Evolutionary conservation across 2,113 vertebrate species (phyloP).

Genomic region (Urocynchramus pylzowi): DNA sequence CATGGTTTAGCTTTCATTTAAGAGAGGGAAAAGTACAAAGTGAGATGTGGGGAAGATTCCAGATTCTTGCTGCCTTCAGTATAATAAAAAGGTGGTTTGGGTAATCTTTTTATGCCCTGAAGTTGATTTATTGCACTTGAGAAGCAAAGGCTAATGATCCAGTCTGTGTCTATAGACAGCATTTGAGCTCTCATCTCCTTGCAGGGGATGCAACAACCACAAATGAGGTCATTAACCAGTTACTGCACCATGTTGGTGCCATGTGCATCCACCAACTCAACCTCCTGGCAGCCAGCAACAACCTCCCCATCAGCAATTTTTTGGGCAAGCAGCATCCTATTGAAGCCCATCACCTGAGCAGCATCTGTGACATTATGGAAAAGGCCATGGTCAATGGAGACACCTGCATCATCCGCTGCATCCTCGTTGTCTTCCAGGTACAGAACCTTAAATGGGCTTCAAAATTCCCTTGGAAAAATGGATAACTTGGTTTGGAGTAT

Average conservation of each 20-base stretch:
- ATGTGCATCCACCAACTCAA: slow-evolving; percentile 99
- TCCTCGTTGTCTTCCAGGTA: slow-evolving; percentile 97
- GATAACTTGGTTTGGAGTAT: background rate
- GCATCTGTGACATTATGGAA: slow-evolving; percentile 98
- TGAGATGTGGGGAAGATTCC: background rate
- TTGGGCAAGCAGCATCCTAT: slow-evolving; percentile 95
- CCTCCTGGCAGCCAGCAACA: slow-evolving; percentile 87
- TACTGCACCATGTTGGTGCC: slow-evolving; percentile 96
- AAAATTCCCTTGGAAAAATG: too few species aligned
- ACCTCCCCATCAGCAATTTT: slow-evolving; percentile 84
- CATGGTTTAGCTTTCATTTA: background rate
- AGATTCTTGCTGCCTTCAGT: background rate
- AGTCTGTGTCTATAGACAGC: background rate
- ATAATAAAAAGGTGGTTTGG: background rate
- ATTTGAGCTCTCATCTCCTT: background rate
- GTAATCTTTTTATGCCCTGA: background rate
- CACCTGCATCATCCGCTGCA: slow-evolving; percentile 94
- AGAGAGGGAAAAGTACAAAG: background rate
- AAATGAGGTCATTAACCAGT: slow-evolving; percentile 92
- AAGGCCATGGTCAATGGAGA: slow-evolving; percentile 97
- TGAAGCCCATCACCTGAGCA: slow-evolving; percentile 92
- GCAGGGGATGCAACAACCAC: slow-evolving; percentile 91
- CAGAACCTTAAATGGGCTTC: background rate
- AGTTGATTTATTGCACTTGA: background rate
- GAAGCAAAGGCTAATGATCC: background rate